Conservation (phyloP, 2,888 invertebrate genomes). For the Ichneumoninae sp. region DNA sequence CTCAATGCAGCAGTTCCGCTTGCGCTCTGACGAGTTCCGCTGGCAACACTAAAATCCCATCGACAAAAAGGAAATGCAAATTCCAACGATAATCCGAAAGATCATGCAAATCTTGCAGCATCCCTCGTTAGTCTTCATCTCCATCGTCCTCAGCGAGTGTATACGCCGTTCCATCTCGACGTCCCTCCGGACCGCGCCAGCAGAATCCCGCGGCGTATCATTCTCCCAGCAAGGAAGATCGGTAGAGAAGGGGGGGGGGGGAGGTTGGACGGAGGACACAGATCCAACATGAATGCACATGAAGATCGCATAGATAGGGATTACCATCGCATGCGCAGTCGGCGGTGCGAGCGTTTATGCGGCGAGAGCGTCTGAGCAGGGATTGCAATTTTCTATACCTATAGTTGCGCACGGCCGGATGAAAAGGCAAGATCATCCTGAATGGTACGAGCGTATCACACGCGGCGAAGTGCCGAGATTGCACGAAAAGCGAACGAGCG, state of each 20-base stretch:
- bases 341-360: slow-evolving; percentile 12
- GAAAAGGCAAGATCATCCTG: slow-evolving; percentile 32
- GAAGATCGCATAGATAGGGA: slow-evolving; percentile 10
- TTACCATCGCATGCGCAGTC: slow-evolving; percentile 11
- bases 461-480: slow-evolving; percentile 62
- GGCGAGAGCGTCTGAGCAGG: slow-evolving; percentile 17
- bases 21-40: too few species aligned
- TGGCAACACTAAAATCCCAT: not conserved
- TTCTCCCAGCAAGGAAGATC: not conserved
- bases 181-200: slow-evolving; percentile 45
- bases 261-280: not conserved
- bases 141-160: slow-evolving; percentile 5
- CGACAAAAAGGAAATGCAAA: not conserved
- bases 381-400: slow-evolving; percentile 30
- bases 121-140: slow-evolving; percentile 53
- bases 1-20: too few species aligned
- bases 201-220: slow-evolving; percentile 24
- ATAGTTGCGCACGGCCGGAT: not conserved
- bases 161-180: not conserved
- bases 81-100: slow-evolving; percentile 11
- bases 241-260: not conserved
- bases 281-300: not conserved
- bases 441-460: slow-evolving; percentile 37
- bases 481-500: slow-evolving; percentile 58
- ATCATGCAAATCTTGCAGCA: slow-evolving; percentile 15